Base-by-base conservation (phyloP, 2,113 vertebrate genomes). In the Oncorhynchus keta region DNA sequence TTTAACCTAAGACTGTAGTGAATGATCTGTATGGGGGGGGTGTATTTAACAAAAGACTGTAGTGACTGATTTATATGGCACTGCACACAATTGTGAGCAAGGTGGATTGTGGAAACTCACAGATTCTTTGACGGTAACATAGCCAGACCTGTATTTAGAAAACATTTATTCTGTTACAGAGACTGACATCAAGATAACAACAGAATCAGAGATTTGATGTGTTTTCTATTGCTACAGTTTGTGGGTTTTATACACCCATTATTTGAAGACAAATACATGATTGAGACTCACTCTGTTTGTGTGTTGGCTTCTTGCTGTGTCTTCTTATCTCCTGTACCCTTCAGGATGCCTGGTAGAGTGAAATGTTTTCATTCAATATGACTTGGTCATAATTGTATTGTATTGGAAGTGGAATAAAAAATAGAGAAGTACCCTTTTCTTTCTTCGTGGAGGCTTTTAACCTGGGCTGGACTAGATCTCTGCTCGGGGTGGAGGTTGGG, bases 271-370 rank as follows among this genome's bases (percentile, higher is more conserved):
- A 62, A 48, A 20, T 57, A 68, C n/a, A 2, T 74, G 11, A 66
- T n/a, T 32, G 66, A 22, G 35, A 92, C 93, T 92, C 74, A 94
- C 94, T 89, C 86, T 51, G 93, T 94, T 78, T 93, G 93, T 55
- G 80, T 76, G 48, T 87, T 62, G 16, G 77, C 39, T 4, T 91
- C 89, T 62, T 62, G 81, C 69, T 76, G 22, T 22, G 35, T 82
- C 74, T 84, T 89, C 61, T 76, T 86, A 18, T 3, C 75, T 82
- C 81, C 73, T 79, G 45, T 75, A 4, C 2, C 77, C 5, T 55
- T 75, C 35, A 78, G 86, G 80, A 80, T 79, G 70, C 68, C 90
- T 92, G 70, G n/a, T 18, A 14, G 16, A 30, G 65, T 72, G 22
- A 67, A 73, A 18, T 61, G 18, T 66, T 22, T 20, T 57, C 18